Evolutionary conservation across 2,797 vertebrate genomes (phyloP), one percentile per base, ranked within the genome.

Genomic region (Mormyrops boulengeri): DNA sequence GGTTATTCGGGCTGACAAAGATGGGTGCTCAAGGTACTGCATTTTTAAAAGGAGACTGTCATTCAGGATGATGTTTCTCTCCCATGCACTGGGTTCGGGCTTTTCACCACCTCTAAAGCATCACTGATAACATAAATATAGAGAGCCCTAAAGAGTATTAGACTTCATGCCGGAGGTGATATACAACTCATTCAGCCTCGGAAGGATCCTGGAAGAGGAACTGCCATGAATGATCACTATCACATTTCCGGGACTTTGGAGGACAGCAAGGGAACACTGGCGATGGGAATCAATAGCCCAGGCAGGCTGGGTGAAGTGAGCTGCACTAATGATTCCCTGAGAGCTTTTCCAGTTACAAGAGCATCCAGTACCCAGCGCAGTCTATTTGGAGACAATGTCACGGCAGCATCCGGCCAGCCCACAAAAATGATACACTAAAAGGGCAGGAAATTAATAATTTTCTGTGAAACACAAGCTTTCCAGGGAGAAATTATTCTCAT

Each of bases 301-400:
- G 69, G 4, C 69, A 62, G 38, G 69, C 50, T 55, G 57, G 77
- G 11, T 41, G 87, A 52, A 53, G 26, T 14, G 26, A 49, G 47
- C 87, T 52, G 0, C 87, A 85, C 38, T 85, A 90, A 90, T 88
- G 55, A 66, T 88, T 90, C 62, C 57, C 87, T 88, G 41, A 88
- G 73, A 88, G 89, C 87, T 90, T 69, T 82, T 77, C 66, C 69
- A 14, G 53, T 57, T 57, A 60, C 30, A 60, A 38, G 53, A 41
- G 26, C 55, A 90, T 82, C 38, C 69, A 88, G 87, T 34, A n/a
- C 1, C 38, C 52, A 55, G 38, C 12, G 57, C 47, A 66, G 49
- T 60, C 52, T 26, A 49, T 80, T 66, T 41, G 50, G 50, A 87
- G 19, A 77, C 85, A 89, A 47, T 80, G 34, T 17, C 62, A 80